Base-by-base conservation (phyloP, 2,888 invertebrate species). In the Malthinus seriepunctatus region DNA sequence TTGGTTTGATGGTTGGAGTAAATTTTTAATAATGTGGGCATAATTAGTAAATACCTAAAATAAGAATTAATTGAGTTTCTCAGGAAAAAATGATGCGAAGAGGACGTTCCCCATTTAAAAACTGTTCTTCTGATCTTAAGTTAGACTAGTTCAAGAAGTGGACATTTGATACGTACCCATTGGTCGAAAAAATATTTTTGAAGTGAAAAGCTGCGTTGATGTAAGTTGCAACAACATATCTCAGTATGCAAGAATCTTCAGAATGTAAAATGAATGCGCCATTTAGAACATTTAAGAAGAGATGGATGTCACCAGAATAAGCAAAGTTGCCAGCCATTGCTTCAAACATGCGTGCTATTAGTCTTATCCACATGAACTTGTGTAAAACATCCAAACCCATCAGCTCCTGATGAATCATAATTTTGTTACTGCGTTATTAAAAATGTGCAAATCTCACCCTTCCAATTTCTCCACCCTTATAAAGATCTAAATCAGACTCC, bases 1-100 rank as follows among this genome's bases (percentile, higher is more conserved):
- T 99, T 99, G 0, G 97, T 96, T 81, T 97, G 98, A 78, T 97
- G 96, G 72, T 96, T 95, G 2, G 97, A 95, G 79, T 99, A 99
- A 53, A 98, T 91, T 81, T 97, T 93, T 46, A 99, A 81, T 23
- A 99, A 80, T 0, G 98, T 97, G 14, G 99, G 99, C 93, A 99
- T 97, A 67, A 99, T 97, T 69, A 97, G 83, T 52, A 98, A 84
- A 76, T 97, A 99, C 11, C 93, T 93, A 56, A 62, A 71, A 3
- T 23, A 23, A 23, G 2, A 23, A 23, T 23, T n/a, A 66, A 51
- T n/a, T n/a, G n/a, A 73, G 51, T 65, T 64, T 52, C 50, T 37
- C 15, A 10, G 34, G 55, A 31, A 50, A 35, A n/a, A 32, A 39
- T 9, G n/a, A 38, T 14, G 32, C n/a, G 51, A 48, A 47, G 34